Evolutionary conservation across 1,140 invertebrate species (phyloP), one percentile per base, ranked within the genome.

Genomic region (Sycobia sp.): DNA sequence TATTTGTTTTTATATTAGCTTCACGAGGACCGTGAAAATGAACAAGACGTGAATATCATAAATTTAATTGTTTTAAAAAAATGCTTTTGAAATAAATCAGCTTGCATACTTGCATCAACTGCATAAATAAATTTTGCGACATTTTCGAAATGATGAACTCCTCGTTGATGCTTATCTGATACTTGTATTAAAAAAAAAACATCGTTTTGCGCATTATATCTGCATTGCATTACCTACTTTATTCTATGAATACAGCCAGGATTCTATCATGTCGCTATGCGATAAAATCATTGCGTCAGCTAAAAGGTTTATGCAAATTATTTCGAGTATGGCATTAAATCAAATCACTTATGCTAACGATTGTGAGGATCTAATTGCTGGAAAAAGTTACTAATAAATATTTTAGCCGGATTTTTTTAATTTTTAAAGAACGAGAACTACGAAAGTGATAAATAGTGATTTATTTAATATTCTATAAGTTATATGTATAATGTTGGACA

Each of bases 211-310:
- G 66, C 65, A 64, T 67, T 72, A 63, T 72, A 71, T 69, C 66
- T 69, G 66, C 58, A 64, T 67, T 72, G 69, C 64, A 57, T 71
- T 55, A 55, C 22, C 61, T 68, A 72, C 62, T 71, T 72, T 72
- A 71, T 72, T 72, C 70, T 72, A 67, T 71, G 68, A 72, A 72
- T 71, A 70, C 53, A 62, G 61, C 68, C 63, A 67, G 34, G 43
- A 65, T 71, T 71, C 70, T 71, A 59, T 14, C 23, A 55, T 64
- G 66, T 70, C 61, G 71, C 70, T 72, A 70, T 72, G 70, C 66
- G 71, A 72, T 64, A 70, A 50, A 66, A 71, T 66, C 59, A 53
- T 66, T 65, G 55, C 61, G 68, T 65, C 54, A 59, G 64, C 22
- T 54, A 54, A 13, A 34, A 20, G 34, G 5, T 29, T n/a, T 54